Evolutionary conservation across 1,140 invertebrate genomes (phyloP).

Genomic region (Pseudoatta argentina): DNA sequence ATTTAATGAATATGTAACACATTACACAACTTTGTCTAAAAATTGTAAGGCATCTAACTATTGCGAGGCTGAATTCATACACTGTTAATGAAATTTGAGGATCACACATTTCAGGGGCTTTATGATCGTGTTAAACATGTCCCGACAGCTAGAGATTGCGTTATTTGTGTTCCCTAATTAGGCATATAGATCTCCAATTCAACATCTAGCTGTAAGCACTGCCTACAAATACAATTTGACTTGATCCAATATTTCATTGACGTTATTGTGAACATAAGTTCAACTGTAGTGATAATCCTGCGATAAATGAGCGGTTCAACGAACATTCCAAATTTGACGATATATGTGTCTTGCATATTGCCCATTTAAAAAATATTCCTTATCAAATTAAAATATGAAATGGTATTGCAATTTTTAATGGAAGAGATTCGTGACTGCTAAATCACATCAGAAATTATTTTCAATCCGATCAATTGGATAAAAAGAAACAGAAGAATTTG

Average conservation of each 20-base stretch:
- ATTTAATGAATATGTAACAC: background rate
- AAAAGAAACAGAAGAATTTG: background rate
- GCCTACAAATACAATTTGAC: slow-evolving; percentile 23
- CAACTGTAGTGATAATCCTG: slow-evolving; percentile 8
- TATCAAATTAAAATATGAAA: background rate
- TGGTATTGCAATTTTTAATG: background rate
- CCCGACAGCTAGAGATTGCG: slow-evolving; percentile 1
- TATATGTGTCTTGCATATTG: background rate
- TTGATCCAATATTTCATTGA: slow-evolving; percentile 30
- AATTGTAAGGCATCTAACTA: background rate
- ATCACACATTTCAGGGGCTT: background rate
- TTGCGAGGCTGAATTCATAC: background rate
- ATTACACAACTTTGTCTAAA: background rate
- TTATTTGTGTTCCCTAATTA: slow-evolving; percentile 50
- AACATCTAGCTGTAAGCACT: background rate
- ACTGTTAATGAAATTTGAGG: slow-evolving; percentile 3
- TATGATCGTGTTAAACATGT: background rate
- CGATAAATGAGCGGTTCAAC: slow-evolving; percentile 11
- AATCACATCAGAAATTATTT: background rate
- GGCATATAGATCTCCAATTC: slow-evolving; percentile 12
- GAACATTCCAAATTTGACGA: background rate
- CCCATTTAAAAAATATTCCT: background rate
- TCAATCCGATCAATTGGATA: background rate
- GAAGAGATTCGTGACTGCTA: background rate
- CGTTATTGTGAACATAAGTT: slow-evolving; percentile 21